Evolutionary conservation across 1,140 invertebrate species (phyloP).

Genomic region (Teleopsis dalmanni): DNA sequence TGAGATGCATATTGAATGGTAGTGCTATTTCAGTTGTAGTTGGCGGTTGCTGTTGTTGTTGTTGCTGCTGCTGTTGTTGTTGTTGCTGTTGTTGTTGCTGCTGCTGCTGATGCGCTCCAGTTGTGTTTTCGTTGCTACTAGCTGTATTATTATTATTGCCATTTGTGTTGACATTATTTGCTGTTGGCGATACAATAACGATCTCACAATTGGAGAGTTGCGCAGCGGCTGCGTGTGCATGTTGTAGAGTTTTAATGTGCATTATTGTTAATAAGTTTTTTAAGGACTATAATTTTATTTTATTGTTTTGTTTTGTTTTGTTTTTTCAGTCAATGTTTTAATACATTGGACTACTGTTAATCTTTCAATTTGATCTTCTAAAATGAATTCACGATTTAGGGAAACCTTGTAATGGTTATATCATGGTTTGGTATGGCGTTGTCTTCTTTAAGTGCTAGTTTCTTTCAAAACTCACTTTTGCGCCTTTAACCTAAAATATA

Average conservation of each 20-base stretch:
- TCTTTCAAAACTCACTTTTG: too few species aligned
- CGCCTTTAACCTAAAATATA: too few species aligned
- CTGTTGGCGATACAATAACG: conserved; percentile 38
- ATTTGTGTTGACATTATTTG: conserved; percentile 33
- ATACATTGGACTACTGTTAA: too few species aligned
- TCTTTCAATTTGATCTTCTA: too few species aligned
- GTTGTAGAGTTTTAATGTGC: conserved; percentile 42
- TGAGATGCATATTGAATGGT: conserved; percentile 39
- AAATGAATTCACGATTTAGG: too few species aligned
- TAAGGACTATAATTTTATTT: background rate
- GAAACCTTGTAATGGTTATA: too few species aligned
- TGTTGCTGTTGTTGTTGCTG: conserved; percentile 26
- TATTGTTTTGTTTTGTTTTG: background rate
- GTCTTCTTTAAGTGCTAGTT: too few species aligned
- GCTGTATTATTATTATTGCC: conserved; percentile 39
- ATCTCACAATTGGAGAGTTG: conserved; percentile 42
- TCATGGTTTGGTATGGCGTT: too few species aligned
- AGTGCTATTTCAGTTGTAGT: conserved; percentile 32
- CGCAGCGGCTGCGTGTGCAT: conserved; percentile 38
- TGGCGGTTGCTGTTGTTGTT: conserved; percentile 10
- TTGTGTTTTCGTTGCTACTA: conserved; percentile 1
- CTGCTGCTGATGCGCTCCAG: conserved; percentile 18
- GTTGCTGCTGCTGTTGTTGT: conserved; percentile 27
- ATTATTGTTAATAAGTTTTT: conserved; percentile 15
- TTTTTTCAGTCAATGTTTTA: background rate